These are phyloP conservation scores for Dorcus hopei DNA, from an alignment of 2,888 invertebrate genomes.

Conservation along the genomic window DNA sequence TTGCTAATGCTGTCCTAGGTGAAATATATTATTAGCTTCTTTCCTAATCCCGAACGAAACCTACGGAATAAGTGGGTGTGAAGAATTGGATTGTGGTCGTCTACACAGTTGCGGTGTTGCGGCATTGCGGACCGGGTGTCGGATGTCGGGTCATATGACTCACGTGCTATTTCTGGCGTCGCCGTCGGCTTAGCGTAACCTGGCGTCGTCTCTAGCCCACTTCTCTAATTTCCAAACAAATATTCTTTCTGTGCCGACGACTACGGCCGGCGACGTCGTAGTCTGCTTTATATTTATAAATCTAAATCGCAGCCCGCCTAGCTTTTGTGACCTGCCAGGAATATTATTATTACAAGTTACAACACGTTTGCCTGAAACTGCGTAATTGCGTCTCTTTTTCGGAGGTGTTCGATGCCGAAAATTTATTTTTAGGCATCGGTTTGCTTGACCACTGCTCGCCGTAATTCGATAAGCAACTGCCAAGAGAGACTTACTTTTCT, in stretches of 20 bases:
- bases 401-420: neutral
- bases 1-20: constrained; percentile 4
- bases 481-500: no score
- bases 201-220: constrained; percentile 31
- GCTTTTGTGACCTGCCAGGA: constrained; percentile 15
- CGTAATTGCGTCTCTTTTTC: neutral
- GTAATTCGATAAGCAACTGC: no score
- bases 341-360: constrained; percentile 9
- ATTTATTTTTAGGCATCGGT: no score
- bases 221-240: constrained; percentile 33
- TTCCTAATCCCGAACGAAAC: constrained; percentile 9
- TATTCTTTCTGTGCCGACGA: constrained; percentile 22
- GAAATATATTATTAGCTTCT: constrained; percentile 11
- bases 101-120: constrained; percentile 30
- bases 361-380: constrained; percentile 1
- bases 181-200: constrained; percentile 33
- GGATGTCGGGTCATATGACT: constrained; percentile 39
- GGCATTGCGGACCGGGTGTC: constrained; percentile 32
- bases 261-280: no score
- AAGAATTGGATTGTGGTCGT: constrained; percentile 26
- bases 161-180: constrained; percentile 40
- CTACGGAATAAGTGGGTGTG: constrained; percentile 18
- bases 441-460: no score
- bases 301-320: constrained; percentile 11
- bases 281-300: constrained; percentile 24